Evolutionary conservation across 2,888 invertebrate species (phyloP).

Genomic region (Zeuzera pyrina): DNA sequence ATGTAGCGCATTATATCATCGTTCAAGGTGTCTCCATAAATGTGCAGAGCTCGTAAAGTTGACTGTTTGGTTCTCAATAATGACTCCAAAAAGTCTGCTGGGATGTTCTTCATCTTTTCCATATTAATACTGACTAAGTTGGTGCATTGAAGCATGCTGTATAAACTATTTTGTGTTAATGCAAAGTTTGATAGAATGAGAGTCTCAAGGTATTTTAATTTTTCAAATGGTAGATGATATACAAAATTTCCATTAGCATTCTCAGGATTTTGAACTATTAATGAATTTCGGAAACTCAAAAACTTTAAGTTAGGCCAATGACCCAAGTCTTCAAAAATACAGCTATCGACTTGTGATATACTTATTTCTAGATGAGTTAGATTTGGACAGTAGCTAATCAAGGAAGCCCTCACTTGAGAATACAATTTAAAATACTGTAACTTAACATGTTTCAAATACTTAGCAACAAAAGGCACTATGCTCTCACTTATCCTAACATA

Average conservation of each 20-base stretch:
- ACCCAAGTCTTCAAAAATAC: slow-evolving; percentile 65
- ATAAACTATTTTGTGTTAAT: slow-evolving; percentile 57
- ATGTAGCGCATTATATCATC: slow-evolving; percentile 61
- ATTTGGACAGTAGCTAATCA: slow-evolving; percentile 66
- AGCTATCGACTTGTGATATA: slow-evolving; percentile 68
- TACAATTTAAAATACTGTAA: slow-evolving; percentile 70
- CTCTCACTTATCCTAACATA: slow-evolving; percentile 64
- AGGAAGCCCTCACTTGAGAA: slow-evolving; percentile 62
- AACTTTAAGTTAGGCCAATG: slow-evolving; percentile 67
- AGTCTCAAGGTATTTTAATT: slow-evolving; percentile 54
- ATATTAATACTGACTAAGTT: slow-evolving; percentile 65
- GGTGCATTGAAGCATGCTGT: slow-evolving; percentile 61
- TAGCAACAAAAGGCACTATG: slow-evolving; percentile 67
- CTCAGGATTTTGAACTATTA: slow-evolving; percentile 60
- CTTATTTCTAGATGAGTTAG: slow-evolving; percentile 69
- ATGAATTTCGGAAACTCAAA: slow-evolving; percentile 65
- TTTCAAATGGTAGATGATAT: slow-evolving; percentile 65
- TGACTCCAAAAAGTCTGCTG: slow-evolving; percentile 61
- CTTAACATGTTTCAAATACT: slow-evolving; percentile 68
- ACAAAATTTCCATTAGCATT: slow-evolving; percentile 64
- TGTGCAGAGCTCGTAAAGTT: slow-evolving; percentile 53
- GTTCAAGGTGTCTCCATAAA: slow-evolving; percentile 66
- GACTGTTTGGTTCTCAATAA: slow-evolving; percentile 53
- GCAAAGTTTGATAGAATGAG: slow-evolving; percentile 66
- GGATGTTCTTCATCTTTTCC: slow-evolving; percentile 71